Conservation (phyloP, 1,140 invertebrate genomes). For the Caenorhabditis tropicalis region DNA sequence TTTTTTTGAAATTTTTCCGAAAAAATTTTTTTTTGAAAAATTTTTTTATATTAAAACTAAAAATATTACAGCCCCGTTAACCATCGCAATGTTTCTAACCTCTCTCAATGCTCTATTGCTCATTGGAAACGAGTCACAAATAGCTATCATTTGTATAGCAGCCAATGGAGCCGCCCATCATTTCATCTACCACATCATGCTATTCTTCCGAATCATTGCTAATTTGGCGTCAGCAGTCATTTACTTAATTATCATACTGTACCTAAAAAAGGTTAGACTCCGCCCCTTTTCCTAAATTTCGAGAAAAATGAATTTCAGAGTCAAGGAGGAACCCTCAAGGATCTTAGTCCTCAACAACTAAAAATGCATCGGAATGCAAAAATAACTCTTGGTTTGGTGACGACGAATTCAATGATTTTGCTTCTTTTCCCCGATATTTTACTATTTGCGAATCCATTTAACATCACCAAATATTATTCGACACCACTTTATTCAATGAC, state of each 20-base stretch:
- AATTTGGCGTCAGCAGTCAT: slow-evolving; percentile 45
- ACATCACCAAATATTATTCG: slow-evolving; percentile 45
- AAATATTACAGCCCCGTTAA: background rate
- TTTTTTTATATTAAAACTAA: background rate
- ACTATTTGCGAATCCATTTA: slow-evolving; percentile 44
- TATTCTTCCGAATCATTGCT: slow-evolving; percentile 45
- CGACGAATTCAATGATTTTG: slow-evolving; percentile 48
- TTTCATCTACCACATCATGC: slow-evolving; percentile 39
- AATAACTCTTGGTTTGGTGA: slow-evolving; percentile 46
- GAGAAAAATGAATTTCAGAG: slow-evolving; percentile 1
- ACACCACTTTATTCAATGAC: slow-evolving; percentile 49
- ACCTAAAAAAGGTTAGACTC: slow-evolving; percentile 26
- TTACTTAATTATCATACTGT: slow-evolving; percentile 37
- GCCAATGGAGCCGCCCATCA: slow-evolving; percentile 52
- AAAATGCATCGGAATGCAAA: slow-evolving; percentile 52
- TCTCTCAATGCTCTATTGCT: slow-evolving; percentile 17
- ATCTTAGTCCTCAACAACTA: slow-evolving; percentile 33
- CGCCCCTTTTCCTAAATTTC: background rate
- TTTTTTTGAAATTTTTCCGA: too few relatives aligned
- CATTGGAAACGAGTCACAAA: background rate
- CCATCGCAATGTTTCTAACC: background rate
- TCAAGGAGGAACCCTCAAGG: slow-evolving; percentile 34
- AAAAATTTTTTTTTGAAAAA: background rate
- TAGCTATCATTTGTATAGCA: slow-evolving; percentile 15
- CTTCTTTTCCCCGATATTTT: slow-evolving; percentile 46